Base-by-base conservation (phyloP, 2,888 invertebrate species). In the Hypselothyrea guttata region DNA sequence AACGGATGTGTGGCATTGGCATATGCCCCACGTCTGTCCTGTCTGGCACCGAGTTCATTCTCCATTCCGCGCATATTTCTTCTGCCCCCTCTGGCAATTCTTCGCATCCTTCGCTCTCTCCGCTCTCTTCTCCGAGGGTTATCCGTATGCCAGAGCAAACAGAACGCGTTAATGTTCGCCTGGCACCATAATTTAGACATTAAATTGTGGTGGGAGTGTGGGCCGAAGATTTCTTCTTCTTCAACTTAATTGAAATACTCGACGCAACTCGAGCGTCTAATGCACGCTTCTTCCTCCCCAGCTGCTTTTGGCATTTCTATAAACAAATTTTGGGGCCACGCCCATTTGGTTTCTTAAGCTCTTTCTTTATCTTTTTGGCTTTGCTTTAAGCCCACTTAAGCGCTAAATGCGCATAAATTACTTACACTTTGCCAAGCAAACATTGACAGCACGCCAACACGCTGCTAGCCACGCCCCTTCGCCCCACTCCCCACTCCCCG, bases 391-490 rank as follows among this genome's bases (percentile, higher is more conserved):
- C 79, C 67, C 83, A 83, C 79, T 81, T 83, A 61, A 83, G 79
- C 76, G 76, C 83, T 81, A 83, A 81, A 81, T 81, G 83, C 79
- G 83, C 83, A 81, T 81, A 83, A 81, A 81, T 83, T 81, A 83
- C 77, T 83, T 77, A 81, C 83, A 79, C 83, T 81, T 83, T 77
- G 70, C 65, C 75, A 68, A 70, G 75, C 84, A 81, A 81, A 79
- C 84, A 83, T 83, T 79, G 83, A 81, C 79, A 72, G 70, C 60
- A 44, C 22, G 58, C 56, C 66, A 48, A 71, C 71, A 71, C 71
- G 67, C 68, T 54, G 48, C 22, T 9, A 30, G 48, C 63, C 58
- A 62, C 59, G 58, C 63, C 68, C 34, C 18, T 30, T 27, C 12
- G 15, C 16, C 9, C 4, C 47, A n/a, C 41, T 37, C 22, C 38